These are phyloP conservation scores for Dasyurus viverrinus DNA, from an alignment of 2,113 vertebrate genomes.

Conservation along the genomic window DNA sequence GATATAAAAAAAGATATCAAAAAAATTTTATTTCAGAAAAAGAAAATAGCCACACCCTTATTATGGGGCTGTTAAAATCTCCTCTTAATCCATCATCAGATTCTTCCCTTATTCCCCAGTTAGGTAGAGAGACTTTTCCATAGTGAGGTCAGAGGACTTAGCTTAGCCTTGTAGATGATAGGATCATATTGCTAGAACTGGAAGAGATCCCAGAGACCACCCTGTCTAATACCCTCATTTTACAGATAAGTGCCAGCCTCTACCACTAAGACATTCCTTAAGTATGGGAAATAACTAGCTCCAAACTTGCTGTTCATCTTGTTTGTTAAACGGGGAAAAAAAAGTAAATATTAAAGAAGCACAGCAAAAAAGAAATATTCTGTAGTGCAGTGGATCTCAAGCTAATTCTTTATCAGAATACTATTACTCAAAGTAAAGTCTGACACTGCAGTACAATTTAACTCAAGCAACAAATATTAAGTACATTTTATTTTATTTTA, in stretches of 20 bases:
- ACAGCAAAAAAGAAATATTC: not conserved
- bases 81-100: not conserved
- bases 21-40: not conserved
- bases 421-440: not conserved
- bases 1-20: not conserved
- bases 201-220: not conserved
- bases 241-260: not conserved
- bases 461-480: not conserved
- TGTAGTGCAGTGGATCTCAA: not conserved
- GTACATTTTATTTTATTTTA: not conserved
- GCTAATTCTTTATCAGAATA: not conserved
- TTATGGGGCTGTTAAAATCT: not conserved
- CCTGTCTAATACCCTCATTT: not conserved
- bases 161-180: constrained; percentile 43
- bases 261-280: not conserved
- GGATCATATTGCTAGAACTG: not conserved
- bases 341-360: not conserved
- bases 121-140: not conserved
- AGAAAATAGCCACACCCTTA: not conserved
- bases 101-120: not conserved
- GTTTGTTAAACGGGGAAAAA: not conserved
- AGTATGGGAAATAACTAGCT: not conserved
- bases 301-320: not conserved
- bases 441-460: not conserved
- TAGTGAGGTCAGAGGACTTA: not conserved